These are phyloP conservation scores for Drosophila grimshawi DNA, from an alignment of 1,140 invertebrate genomes.

Conservation along the genomic window DNA sequence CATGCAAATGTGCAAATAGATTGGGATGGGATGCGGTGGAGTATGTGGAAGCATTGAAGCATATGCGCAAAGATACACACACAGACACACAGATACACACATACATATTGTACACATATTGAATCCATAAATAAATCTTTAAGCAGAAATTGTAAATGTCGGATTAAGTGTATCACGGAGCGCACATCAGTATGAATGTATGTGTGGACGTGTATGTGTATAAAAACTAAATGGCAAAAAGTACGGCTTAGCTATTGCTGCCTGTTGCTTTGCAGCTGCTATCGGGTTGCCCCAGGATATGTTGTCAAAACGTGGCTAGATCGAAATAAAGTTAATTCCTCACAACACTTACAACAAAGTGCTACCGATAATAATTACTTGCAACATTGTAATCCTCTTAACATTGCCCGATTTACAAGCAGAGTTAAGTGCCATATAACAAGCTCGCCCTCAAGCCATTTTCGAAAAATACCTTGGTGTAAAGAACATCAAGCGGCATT, in stretches of 20 bases:
- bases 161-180: constrained; percentile 77
- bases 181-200: constrained; percentile 9
- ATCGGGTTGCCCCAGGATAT: background rate
- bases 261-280: constrained; percentile 17
- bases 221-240: constrained; percentile 73
- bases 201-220: constrained; percentile 28
- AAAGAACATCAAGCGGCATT: constrained; percentile 41
- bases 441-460: background rate
- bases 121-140: constrained; percentile 83
- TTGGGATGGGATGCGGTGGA: constrained; percentile 6
- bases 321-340: constrained; percentile 80
- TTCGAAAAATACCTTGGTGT: constrained; percentile 5
- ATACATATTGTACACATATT: constrained; percentile 65
- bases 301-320: constrained; percentile 69
- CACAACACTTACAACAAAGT: constrained; percentile 53
- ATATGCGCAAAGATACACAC: constrained; percentile 55
- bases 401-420: constrained; percentile 70
- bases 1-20: constrained; percentile 61
- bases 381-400: constrained; percentile 81
- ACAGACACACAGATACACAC: constrained; percentile 29
- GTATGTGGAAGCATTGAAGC: constrained; percentile 53
- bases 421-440: constrained; percentile 34
- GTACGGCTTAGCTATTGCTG: constrained; percentile 47
- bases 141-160: constrained; percentile 83
- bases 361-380: constrained; percentile 74